These are phyloP conservation scores for Athalia circularis DNA, from an alignment of 2,888 invertebrate genomes.

Conservation along the genomic window DNA sequence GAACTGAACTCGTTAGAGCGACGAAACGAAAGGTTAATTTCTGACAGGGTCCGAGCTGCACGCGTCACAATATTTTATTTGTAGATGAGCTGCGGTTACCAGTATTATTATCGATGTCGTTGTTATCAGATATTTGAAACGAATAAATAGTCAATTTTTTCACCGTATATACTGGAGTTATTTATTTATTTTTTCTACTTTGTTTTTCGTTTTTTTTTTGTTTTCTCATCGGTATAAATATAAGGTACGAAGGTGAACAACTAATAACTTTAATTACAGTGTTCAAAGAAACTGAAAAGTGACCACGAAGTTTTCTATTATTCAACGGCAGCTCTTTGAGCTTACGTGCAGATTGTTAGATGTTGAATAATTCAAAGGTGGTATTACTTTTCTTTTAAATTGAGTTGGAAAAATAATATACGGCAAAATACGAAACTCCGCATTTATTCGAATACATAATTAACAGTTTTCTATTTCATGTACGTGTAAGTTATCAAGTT, in stretches of 20 bases:
- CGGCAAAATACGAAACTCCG: background rate
- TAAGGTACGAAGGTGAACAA: background rate
- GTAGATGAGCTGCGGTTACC: too few relatives aligned
- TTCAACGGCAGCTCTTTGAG: background rate
- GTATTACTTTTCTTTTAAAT: background rate
- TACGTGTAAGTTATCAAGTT: background rate
- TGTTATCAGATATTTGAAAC: too few relatives aligned
- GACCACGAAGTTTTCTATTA: background rate
- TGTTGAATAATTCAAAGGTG: too few relatives aligned
- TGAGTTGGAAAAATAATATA: background rate
- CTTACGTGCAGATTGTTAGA: background rate
- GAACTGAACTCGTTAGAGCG: background rate
- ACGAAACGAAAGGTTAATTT: too few relatives aligned
- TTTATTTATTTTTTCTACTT: too few relatives aligned
- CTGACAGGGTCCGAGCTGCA: too few relatives aligned
- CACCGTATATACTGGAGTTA: too few relatives aligned
- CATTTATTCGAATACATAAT: slow-evolving; percentile 6
- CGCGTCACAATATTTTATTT: too few relatives aligned
- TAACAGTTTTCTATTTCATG: background rate
- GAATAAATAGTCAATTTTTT: too few relatives aligned
- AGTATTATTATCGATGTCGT: too few relatives aligned
- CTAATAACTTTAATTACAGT: slow-evolving; percentile 17
- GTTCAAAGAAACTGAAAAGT: background rate
- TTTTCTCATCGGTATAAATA: too few relatives aligned
- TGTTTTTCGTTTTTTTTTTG: background rate